These are phyloP conservation scores for Carassius carassius DNA, from an alignment of 2,113 vertebrate genomes.

Conservation along the genomic window DNA sequence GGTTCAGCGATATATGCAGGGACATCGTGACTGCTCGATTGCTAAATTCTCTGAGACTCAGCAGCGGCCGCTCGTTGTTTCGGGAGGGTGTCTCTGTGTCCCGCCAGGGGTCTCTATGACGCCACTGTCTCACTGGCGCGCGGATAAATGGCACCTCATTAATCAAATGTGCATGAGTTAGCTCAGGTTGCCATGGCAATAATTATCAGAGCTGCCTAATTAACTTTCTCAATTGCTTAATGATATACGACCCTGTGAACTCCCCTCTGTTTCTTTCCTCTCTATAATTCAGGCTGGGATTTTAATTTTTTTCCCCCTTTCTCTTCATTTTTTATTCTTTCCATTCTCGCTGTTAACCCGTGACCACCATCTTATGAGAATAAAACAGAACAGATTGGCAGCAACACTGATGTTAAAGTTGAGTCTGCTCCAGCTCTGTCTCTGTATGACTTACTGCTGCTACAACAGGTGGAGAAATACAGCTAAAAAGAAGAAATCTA, in stretches of 20 bases:
- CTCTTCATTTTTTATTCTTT: conserved; percentile 45
- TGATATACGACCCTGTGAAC: conserved; percentile 83
- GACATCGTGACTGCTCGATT: neutral
- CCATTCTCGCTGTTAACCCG: conserved; percentile 66
- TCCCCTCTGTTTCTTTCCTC: conserved; percentile 63
- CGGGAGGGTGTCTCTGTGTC: conserved; percentile 42
- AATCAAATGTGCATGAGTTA: conserved; percentile 80
- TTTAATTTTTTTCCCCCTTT: conserved; percentile 47
- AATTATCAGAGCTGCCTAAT: conserved; percentile 83
- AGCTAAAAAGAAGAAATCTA: neutral
- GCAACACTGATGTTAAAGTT: conserved; percentile 22
- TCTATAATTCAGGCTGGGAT: conserved; percentile 70
- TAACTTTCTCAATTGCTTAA: conserved; percentile 85
- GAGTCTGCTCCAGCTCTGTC: conserved; percentile 12
- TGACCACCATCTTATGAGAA: conserved; percentile 66
- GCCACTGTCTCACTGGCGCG: conserved; percentile 51
- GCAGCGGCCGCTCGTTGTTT: neutral
- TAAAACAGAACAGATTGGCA: conserved; percentile 60
- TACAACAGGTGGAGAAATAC: conserved; percentile 2
- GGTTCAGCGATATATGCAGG: neutral
- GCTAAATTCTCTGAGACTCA: neutral
- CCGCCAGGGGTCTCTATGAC: conserved; percentile 71
- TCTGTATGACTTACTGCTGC: neutral
- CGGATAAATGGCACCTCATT: conserved; percentile 77
- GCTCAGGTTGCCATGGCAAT: conserved; percentile 82